These are phyloP conservation scores for Bombylius major DNA, from an alignment of 2,888 invertebrate genomes.

Conservation along the genomic window DNA sequence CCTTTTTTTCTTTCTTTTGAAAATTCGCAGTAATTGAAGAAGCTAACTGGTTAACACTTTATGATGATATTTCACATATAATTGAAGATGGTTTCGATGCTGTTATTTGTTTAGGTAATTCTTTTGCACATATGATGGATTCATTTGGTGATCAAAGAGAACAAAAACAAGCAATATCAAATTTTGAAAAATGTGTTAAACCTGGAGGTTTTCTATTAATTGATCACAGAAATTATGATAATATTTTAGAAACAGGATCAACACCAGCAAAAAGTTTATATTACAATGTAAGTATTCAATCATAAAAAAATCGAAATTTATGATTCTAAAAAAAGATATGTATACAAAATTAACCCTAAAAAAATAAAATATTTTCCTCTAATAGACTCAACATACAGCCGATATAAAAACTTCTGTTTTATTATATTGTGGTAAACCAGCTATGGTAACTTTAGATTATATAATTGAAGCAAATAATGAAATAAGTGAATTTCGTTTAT, in stretches of 20 bases:
- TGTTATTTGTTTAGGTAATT: slow-evolving; percentile 80
- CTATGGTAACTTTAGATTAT: slow-evolving; percentile 72
- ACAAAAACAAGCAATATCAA: slow-evolving; percentile 63
- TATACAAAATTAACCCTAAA: too few species aligned
- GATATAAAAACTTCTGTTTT: slow-evolving; percentile 78
- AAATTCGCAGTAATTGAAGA: slow-evolving; percentile 59
- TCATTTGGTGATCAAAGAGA: slow-evolving; percentile 64
- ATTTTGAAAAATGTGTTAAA: slow-evolving; percentile 71
- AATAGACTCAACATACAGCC: slow-evolving; percentile 64
- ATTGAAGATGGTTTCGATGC: slow-evolving; percentile 65
- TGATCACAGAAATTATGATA: slow-evolving; percentile 82
- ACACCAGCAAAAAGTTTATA: slow-evolving; percentile 77
- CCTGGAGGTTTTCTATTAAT: slow-evolving; percentile 75
- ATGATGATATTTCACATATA: slow-evolving; percentile 53
- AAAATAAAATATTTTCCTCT: slow-evolving; percentile 7
- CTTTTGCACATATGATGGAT: slow-evolving; percentile 80
- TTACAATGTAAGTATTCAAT: slow-evolving; percentile 64
- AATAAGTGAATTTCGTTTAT: slow-evolving; percentile 67
- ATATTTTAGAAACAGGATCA: slow-evolving; percentile 59
- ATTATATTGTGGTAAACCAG: slow-evolving; percentile 61
- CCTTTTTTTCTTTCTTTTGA: neutral
- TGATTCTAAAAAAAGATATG: neutral
- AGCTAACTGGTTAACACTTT: slow-evolving; percentile 77
- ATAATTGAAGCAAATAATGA: slow-evolving; percentile 48
- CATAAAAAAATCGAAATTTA: neutral